Evolutionary conservation across 2,888 invertebrate genomes (phyloP).

Genomic region (Abrostola triplasia): DNA sequence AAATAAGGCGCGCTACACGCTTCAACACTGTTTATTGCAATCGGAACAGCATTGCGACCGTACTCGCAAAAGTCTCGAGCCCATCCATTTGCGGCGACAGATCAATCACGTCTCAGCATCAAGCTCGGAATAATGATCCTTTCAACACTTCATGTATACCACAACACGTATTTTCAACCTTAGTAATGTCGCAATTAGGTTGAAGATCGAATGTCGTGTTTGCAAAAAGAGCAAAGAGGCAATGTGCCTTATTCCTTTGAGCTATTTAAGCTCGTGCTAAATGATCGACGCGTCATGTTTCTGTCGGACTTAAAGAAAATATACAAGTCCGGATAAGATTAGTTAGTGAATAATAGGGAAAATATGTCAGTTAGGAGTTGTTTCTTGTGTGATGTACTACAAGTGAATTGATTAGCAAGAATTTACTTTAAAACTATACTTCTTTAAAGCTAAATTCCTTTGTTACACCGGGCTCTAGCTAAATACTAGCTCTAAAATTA

Average conservation of each 20-base stretch:
- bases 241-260: constrained; percentile 58
- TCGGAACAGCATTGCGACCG: constrained; percentile 35
- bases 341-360: constrained; percentile 47
- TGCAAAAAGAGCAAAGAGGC: constrained; percentile 41
- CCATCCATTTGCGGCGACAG: constrained; percentile 61
- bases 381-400: constrained; percentile 15
- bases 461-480: no score
- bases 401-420: not conserved
- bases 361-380: constrained; percentile 39
- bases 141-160: constrained; percentile 55
- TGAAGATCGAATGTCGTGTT: constrained; percentile 6
- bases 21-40: constrained; percentile 48
- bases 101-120: constrained; percentile 63
- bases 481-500: no score
- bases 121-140: constrained; percentile 60
- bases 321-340: constrained; percentile 49
- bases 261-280: constrained; percentile 61
- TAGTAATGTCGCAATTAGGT: not conserved
- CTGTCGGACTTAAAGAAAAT: constrained; percentile 43
- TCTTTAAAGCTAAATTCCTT: no score
- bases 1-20: constrained; percentile 39
- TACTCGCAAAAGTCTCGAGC: constrained; percentile 43
- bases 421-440: no score
- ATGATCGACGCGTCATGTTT: constrained; percentile 57
- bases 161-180: constrained; percentile 26